Percentiles rank a stretch among this genome's conserved stretches.
These are phyloP conservation scores for Oreotrochilus melanogaster DNA, from an alignment of 2,113 vertebrate genomes.

Conservation along the genomic window DNA sequence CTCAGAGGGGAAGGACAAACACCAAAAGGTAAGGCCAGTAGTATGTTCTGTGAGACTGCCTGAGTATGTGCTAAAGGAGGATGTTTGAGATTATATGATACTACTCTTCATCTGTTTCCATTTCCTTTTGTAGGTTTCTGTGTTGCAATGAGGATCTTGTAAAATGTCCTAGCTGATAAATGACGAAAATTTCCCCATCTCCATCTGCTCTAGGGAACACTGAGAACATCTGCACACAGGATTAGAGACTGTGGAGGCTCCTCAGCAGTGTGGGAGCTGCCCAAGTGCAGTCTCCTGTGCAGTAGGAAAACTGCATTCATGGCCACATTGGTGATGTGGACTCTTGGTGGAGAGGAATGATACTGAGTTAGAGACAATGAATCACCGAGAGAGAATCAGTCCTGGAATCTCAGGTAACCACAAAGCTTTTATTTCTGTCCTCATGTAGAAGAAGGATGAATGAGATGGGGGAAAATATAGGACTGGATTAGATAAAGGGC, in stretches of 20 bases:
- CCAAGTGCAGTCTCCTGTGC: background rate
- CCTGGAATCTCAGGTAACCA: constrained; percentile 16
- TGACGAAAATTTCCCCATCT: background rate
- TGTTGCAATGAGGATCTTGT: background rate
- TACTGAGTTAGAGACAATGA: background rate
- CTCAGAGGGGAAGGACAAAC: background rate
- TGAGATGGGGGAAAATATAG: background rate
- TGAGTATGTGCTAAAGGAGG: background rate
- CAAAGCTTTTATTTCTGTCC: background rate
- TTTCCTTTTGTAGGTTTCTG: background rate
- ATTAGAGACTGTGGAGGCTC: background rate
- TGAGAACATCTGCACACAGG: background rate
- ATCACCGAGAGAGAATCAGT: background rate
- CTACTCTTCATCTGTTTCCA: background rate
- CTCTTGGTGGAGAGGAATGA: background rate
- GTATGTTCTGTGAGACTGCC: background rate
- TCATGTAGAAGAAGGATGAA: background rate
- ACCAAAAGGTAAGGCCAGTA: background rate
- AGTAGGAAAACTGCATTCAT: background rate
- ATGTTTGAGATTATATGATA: background rate
- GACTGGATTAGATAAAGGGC: background rate
- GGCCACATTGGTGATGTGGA: rapidly evolving
- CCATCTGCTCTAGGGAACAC: background rate
- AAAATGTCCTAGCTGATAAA: background rate
- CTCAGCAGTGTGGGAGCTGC: background rate